These are phyloP conservation scores for Drosophila planitibia DNA, from an alignment of 2,888 invertebrate species.

Conservation along the genomic window DNA sequence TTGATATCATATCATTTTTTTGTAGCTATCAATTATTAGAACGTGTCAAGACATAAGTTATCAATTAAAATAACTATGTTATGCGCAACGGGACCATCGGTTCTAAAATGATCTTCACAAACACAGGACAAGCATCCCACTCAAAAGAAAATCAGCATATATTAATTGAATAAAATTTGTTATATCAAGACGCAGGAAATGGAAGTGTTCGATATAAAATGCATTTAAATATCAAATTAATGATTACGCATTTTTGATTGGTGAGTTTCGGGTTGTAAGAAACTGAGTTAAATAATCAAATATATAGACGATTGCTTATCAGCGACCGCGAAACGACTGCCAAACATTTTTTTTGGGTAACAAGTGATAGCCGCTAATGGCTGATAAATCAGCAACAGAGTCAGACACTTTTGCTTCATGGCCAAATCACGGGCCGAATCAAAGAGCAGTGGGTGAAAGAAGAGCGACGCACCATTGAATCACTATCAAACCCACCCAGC, in stretches of 20 bases:
- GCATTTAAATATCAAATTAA: not conserved
- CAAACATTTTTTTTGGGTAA: slow-evolving; percentile 28
- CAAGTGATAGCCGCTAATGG: slow-evolving; percentile 45
- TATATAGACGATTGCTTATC: slow-evolving; percentile 46
- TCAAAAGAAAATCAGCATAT: not conserved
- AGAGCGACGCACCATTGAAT: slow-evolving; percentile 36
- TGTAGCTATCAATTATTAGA: slow-evolving; percentile 20
- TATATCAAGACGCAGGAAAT: not conserved
- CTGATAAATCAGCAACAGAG: slow-evolving; percentile 50
- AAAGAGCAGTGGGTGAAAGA: slow-evolving; percentile 40
- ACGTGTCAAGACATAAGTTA: slow-evolving; percentile 8
- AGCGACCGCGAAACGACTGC: slow-evolving; percentile 28
- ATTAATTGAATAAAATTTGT: not conserved
- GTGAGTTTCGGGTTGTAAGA: slow-evolving; percentile 10
- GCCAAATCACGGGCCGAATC: slow-evolving; percentile 9
- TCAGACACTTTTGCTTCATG: slow-evolving; percentile 11
- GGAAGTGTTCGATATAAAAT: not conserved
- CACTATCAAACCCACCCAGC: slow-evolving; percentile 11
- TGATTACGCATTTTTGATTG: not conserved
- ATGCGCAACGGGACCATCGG: slow-evolving; percentile 2
- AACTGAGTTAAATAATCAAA: slow-evolving; percentile 27
- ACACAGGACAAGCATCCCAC: not conserved
- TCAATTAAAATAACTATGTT: slow-evolving; percentile 12
- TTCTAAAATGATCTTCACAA: not conserved
- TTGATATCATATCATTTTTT: slow-evolving; percentile 8